phyloP scores from a whole-genome alignment of 2,113 vertebrate species.

The Diglossa brunneiventris region DNA sequence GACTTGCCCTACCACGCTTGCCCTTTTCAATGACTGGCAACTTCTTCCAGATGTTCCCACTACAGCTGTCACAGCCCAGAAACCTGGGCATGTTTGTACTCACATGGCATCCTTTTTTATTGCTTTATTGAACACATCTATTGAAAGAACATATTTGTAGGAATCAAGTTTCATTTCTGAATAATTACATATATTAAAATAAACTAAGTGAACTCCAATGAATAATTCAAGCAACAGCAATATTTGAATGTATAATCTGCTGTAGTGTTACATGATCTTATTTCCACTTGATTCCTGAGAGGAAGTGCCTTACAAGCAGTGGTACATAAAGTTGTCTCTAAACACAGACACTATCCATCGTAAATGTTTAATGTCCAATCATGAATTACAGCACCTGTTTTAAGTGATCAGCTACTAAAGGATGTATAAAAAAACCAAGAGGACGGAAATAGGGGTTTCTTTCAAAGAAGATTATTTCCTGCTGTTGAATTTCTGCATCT shows the following conservation, averaged over 20 bases:
- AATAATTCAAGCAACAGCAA: slow-evolving; percentile 30
- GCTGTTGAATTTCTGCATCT: slow-evolving; percentile 55
- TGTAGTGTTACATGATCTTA: slow-evolving; percentile 39
- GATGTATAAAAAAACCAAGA: not conserved
- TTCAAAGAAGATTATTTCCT: slow-evolving; percentile 67
- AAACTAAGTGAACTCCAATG: slow-evolving; percentile 22
- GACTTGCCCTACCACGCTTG: not conserved
- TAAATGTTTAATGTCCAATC: slow-evolving; percentile 62
- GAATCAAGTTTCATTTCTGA: slow-evolving; percentile 23
- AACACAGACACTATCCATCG: slow-evolving; percentile 53
- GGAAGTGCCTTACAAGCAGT: slow-evolving; percentile 60
- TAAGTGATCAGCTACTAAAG: slow-evolving; percentile 68
- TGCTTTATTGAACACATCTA: not conserved
- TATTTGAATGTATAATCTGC: slow-evolving; percentile 46
- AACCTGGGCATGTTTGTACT: not conserved
- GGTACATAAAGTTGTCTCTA: slow-evolving; percentile 60
- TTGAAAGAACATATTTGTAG: not conserved
- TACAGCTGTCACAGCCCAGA: not conserved
- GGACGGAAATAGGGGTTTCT: slow-evolving; percentile 48
- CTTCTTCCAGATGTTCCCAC: not conserved
- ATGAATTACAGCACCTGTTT: slow-evolving; percentile 67
- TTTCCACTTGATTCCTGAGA: slow-evolving; percentile 51
- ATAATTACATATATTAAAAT: slow-evolving; percentile 32
- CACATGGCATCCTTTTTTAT: not conserved
- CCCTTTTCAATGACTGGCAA: not conserved